These are phyloP conservation scores for Actinopyga echinites DNA, from an alignment of 53 echinoderm and acorn worm species.

Conservation along the genomic window DNA sequence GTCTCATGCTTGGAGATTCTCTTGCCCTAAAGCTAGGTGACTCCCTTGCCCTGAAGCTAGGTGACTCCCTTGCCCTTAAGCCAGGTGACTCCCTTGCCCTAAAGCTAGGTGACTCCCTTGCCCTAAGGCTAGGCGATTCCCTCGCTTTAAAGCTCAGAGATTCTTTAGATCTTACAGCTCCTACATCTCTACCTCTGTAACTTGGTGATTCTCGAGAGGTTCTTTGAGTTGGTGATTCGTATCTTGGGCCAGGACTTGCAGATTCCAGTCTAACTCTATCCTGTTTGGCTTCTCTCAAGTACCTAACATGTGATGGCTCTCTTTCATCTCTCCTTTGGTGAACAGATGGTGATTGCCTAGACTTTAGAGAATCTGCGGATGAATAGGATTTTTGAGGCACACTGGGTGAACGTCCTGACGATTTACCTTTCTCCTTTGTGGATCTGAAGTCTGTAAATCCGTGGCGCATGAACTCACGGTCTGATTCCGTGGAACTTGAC, in stretches of 20 bases:
- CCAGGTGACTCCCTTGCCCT: constrained; percentile 27
- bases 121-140: constrained; percentile 8
- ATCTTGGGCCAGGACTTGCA: constrained; percentile 4
- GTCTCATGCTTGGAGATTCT: constrained; percentile 18
- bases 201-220: constrained; percentile 10
- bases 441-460: background rate
- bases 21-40: constrained; percentile 2
- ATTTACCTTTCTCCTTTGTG: constrained; percentile 24
- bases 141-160: background rate
- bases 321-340: background rate
- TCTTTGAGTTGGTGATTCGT: constrained; percentile 13
- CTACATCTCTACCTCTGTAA: background rate
- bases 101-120: constrained; percentile 7
- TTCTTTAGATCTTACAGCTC: background rate
- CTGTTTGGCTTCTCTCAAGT: constrained; percentile 17
- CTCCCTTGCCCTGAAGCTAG: constrained; percentile 18
- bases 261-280: constrained; percentile 3
- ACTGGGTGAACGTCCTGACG: background rate
- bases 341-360: background rate
- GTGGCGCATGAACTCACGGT: constrained; percentile 32
- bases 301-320: constrained; percentile 20
- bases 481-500: constrained; percentile 37
- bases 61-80: constrained; percentile 22
- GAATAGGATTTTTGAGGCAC: background rate
- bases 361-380: background rate